Evolutionary conservation across 2,888 invertebrate species (phyloP), one percentile per base, ranked within the genome.

Genomic region (Smittia aterrima): DNA sequence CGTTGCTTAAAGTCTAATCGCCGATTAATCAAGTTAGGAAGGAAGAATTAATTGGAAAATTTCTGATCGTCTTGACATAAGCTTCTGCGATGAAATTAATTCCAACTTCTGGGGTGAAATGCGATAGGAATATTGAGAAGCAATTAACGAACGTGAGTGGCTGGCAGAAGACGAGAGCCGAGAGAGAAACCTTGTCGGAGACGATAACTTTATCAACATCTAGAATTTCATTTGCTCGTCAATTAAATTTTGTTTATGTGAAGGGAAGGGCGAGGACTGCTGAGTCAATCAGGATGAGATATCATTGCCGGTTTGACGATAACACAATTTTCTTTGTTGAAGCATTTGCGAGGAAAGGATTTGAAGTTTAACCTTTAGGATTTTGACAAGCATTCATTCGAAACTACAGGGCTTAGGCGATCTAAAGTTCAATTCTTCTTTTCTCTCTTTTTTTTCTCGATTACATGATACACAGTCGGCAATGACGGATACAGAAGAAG

Each of bases 401-500:
- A 47, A 47, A n/a, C n/a, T n/a, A n/a, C n/a, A n/a, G n/a, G n/a
- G 11, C 11, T 38, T 11, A 11, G 4, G 47, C 16, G 7, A 3
- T 7, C 16, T 47, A 13, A 47, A 47, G 4, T 18, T 6, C 20
- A 58, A 22, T 58, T 58, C 9, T 18, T n/a, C n/a, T n/a, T n/a
- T n/a, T n/a, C n/a, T n/a, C n/a, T n/a, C n/a, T n/a, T n/a, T n/a
- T n/a, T n/a, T 58, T 22, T 58, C n/a, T 58, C 22, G 47, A 47
- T 47, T 32, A 16, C 16, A n/a, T 47, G 11, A 47, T 58, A 3
- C 18, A 11, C 22, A 58, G 22, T 9, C 22, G 4, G n/a, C 58
- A 4, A 79, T 79, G 79, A 78, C 79, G n/a, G 79, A 79, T 66
- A 76, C 78, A 18, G 79, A 79, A 66, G 79, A 79, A 73, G 78